Evolutionary conservation across 2,113 vertebrate genomes (phyloP), one percentile per base, ranked within the genome.

Genomic region (Cnemophilus loriae): DNA sequence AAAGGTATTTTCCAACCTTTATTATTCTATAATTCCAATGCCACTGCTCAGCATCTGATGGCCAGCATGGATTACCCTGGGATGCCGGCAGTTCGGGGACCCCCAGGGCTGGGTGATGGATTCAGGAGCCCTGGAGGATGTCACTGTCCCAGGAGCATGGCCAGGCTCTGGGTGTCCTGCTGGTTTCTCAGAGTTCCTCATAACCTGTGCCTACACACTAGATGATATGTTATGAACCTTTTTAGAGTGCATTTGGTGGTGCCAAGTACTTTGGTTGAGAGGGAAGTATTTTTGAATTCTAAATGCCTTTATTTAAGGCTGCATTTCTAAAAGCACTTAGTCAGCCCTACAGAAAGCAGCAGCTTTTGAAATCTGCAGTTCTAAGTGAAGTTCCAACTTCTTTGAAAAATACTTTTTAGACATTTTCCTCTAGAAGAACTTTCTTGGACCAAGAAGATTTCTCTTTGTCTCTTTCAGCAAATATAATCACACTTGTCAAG

Each of bases 41-140:
- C n/a, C 49, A 13, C 63, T 10, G 17, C 65, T 84, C 50, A 44
- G 41, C 14, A 7, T 3, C 2, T 50, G 30, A 30, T 69, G 55
- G 23, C 33, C 46, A 44, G 37, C n/a, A 47, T 44, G 60, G 46
- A 22, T 33, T 39, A n/a, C 65, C 24, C 32, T 2, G 4, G 52
- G n/a, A 2, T 65, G 22, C n/a, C 53, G 64, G 50, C 4, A 3
- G 11, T 42, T 18, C 0, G 0, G 15, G 32, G 8, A 50, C 6
- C 13, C 32, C 49, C 50, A 27, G 42, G 28, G 37, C 50, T 59
- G 65, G 42, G 10, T 0, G 4, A 26, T 1, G 6, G 47, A 17
- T 24, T 32, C 37, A 47, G 78, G 22, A 65, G 16, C 41, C 27
- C 20, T 2, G 5, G 30, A 22, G 42, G 18, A 30, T 30, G 47